phyloP scores from a whole-genome alignment of 1,140 invertebrate genomes.

The Sweltsa coloradensis region DNA sequence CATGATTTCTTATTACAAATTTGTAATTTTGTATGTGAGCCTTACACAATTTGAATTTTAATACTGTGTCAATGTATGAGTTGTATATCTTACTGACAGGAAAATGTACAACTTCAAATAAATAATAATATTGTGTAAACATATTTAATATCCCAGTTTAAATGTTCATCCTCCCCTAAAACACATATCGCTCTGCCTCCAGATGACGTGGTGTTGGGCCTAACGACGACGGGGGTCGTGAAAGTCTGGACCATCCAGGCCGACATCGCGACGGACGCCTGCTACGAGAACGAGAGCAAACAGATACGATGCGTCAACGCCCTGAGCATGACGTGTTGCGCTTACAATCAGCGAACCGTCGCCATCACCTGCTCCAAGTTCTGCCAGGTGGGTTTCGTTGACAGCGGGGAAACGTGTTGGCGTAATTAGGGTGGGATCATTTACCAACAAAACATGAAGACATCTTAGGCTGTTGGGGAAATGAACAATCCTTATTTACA shows the following conservation, averaged over 20 bases:
- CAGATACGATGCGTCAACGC: slow-evolving; percentile 91
- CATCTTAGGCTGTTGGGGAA: no score
- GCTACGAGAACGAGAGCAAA: slow-evolving; percentile 97
- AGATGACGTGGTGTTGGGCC: slow-evolving; percentile 92
- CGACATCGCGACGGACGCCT: slow-evolving; percentile 62
- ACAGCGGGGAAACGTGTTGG: no score
- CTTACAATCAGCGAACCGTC: slow-evolving; percentile 91
- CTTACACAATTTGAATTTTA: slow-evolving; percentile 5
- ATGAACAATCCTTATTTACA: no score
- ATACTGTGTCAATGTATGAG: no score
- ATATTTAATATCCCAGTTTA: no score
- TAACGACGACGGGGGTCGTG: slow-evolving; percentile 92
- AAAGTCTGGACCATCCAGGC: slow-evolving; percentile 97
- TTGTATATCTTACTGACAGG: no score
- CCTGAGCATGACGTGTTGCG: slow-evolving; percentile 83
- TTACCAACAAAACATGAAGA: no score
- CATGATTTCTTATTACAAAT: background rate
- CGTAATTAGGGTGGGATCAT: no score
- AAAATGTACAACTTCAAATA: no score
- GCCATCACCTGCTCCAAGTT: slow-evolving; percentile 92
- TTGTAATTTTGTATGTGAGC: slow-evolving; percentile 5
- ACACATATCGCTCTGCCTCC: no score
- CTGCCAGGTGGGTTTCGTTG: slow-evolving; percentile 91
- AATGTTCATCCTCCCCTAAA: no score
- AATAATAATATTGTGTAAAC: no score